Percentiles rank a stretch among this genome's conserved stretches.
phyloP scores from a whole-genome alignment of 2,888 invertebrate species.

The Busseola fusca region DNA sequence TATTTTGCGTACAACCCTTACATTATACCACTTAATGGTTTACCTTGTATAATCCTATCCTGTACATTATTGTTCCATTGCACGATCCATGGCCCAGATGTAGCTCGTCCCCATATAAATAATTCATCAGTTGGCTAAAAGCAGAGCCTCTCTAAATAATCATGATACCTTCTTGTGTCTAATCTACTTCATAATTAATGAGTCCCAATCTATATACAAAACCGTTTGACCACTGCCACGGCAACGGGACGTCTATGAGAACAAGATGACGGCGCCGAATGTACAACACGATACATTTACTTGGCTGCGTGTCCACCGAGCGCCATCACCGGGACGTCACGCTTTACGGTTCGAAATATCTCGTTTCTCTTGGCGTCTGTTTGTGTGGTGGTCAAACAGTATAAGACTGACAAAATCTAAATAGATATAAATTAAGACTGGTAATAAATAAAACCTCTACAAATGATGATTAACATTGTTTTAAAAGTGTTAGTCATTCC shows the following conservation, averaged over 20 bases:
- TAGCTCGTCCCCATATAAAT: conserved; percentile 7
- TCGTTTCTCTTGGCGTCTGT: neutral
- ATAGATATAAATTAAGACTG: neutral
- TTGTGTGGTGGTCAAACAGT: neutral
- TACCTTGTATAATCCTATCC: neutral
- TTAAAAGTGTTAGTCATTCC: conserved; percentile 10
- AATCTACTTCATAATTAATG: conserved; percentile 28
- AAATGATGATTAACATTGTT: conserved; percentile 12
- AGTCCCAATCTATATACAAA: neutral
- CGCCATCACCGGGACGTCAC: neutral
- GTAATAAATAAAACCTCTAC: neutral
- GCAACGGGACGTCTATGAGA: neutral
- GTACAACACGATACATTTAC: neutral
- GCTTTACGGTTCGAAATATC: neutral
- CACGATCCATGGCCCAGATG: neutral
- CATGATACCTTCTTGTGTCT: conserved; percentile 30
- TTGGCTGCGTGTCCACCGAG: neutral
- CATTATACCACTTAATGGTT: neutral
- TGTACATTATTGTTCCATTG: neutral
- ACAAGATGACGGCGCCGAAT: neutral
- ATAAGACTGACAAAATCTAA: neutral
- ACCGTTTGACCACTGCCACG: neutral
- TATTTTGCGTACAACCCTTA: no score
- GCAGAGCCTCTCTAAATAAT: conserved; percentile 17
- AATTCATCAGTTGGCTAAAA: conserved; percentile 24